Percentiles rank a stretch among this genome's conserved stretches.
Evolutionary conservation across 2,797 vertebrate species (phyloP).

Genomic region (Geotrypetes seraphini): DNA sequence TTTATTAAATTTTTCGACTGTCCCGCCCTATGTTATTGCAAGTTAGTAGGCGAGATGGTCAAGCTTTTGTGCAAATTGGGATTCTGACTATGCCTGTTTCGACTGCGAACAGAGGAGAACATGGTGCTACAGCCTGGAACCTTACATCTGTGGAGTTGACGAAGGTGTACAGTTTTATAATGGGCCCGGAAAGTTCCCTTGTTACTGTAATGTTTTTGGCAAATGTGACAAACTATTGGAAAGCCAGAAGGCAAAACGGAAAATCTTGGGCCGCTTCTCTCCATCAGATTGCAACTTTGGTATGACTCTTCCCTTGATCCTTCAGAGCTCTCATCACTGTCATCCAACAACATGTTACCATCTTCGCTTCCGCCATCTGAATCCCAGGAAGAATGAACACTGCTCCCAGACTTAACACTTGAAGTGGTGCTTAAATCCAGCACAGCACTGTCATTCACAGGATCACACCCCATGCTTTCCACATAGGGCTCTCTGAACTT

Average conservation of each 20-base stretch:
- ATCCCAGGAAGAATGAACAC: conserved; percentile 79
- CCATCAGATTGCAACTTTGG: conserved; percentile 44
- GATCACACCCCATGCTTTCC: conserved; percentile 42
- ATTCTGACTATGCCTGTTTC: conserved; percentile 94
- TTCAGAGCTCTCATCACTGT: conserved; percentile 82
- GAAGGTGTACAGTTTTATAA: conserved; percentile 93
- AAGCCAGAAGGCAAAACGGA: conserved; percentile 50
- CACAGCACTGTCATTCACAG: conserved; percentile 65
- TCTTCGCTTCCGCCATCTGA: conserved; percentile 82
- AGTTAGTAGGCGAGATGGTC: conserved; percentile 34
- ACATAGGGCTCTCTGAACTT: conserved; percentile 51
- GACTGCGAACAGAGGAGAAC: conserved; percentile 90
- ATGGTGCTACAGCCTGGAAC: conserved; percentile 85
- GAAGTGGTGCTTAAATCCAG: conserved; percentile 86
- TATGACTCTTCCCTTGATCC: conserved; percentile 53
- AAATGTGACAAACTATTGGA: conserved; percentile 86
- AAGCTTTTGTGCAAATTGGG: conserved; percentile 93
- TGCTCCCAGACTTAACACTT: conserved; percentile 60
- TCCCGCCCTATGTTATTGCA: conserved; percentile 28
- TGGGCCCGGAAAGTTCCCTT: conserved; percentile 93
- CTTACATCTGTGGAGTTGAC: conserved; percentile 90
- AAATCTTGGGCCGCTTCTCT: conserved; percentile 52
- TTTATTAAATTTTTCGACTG: too few relatives aligned
- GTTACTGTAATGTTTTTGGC: conserved; percentile 93
- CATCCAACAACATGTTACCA: conserved; percentile 55